phyloP scores from a whole-genome alignment of 2,113 vertebrate genomes.

The Hippocampus abdominalis region DNA sequence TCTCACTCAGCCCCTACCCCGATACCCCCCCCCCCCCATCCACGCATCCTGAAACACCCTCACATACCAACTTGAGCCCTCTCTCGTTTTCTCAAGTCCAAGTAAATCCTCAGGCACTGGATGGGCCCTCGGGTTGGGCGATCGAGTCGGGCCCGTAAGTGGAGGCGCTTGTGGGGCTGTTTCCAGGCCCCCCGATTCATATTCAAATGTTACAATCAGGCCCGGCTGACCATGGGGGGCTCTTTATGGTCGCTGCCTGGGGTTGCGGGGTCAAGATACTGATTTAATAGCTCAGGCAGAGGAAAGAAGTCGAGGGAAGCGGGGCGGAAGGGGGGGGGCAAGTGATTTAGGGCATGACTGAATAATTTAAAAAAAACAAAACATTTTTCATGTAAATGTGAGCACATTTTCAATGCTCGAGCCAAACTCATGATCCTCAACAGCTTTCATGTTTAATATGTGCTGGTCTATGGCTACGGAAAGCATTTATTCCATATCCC shows the following conservation, averaged over 20 bases:
- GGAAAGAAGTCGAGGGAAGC: slow-evolving; percentile 46
- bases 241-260: slow-evolving; percentile 73
- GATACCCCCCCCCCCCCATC: slow-evolving; percentile 4
- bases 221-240: slow-evolving; percentile 72
- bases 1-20: slow-evolving; percentile 46
- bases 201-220: slow-evolving; percentile 82
- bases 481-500: slow-evolving; percentile 37
- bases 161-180: slow-evolving; percentile 72
- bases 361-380: slow-evolving; percentile 75
- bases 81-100: slow-evolving; percentile 70
- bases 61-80: slow-evolving; percentile 48
- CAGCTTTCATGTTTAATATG: no score
- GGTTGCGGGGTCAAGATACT: slow-evolving; percentile 78
- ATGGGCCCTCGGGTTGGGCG: slow-evolving; percentile 46
- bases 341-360: slow-evolving; percentile 75
- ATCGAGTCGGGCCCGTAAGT: slow-evolving; percentile 66
- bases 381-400: slow-evolving; percentile 34
- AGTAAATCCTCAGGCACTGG: slow-evolving; percentile 69
- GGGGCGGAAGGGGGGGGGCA: slow-evolving; percentile 35
- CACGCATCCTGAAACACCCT: slow-evolving; percentile 17
- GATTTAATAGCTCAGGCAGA: slow-evolving; percentile 76
- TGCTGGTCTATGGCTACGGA: slow-evolving; percentile 56
- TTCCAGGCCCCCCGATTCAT: slow-evolving; percentile 78
- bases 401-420: no score
- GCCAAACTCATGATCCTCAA: no score